Percentiles rank a stretch among this genome's conserved stretches.
Conservation (phyloP, 1,140 invertebrate species). For the Proales similis region DNA sequence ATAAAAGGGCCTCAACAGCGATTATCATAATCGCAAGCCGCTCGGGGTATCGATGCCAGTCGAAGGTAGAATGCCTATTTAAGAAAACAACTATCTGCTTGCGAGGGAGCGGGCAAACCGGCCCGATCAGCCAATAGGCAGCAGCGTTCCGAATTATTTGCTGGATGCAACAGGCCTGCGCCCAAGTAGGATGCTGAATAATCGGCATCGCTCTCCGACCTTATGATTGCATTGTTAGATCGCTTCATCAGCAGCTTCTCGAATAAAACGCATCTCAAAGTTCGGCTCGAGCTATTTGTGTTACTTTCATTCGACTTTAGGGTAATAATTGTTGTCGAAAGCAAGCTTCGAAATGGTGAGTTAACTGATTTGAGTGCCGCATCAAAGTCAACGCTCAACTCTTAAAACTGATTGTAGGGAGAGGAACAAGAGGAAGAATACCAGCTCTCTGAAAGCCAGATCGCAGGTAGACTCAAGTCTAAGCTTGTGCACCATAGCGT, state of each 20-base stretch:
- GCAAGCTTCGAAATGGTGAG: neutral
- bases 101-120: too few species aligned
- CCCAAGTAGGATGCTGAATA: neutral
- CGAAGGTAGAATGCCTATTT: too few species aligned
- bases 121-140: neutral
- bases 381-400: neutral
- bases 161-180: neutral
- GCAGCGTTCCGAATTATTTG: neutral
- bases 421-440: conserved; percentile 18
- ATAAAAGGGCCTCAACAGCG: too few species aligned
- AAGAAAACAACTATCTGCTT: too few species aligned
- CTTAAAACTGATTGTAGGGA: neutral
- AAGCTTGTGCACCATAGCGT: too few species aligned
- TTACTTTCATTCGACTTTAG: neutral
- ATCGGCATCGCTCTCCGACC: too few species aligned
- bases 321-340: neutral
- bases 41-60: too few species aligned
- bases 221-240: conserved; percentile 40
- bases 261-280: neutral
- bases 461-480: too few species aligned
- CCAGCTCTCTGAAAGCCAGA: conserved; percentile 1
- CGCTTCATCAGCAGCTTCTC: conserved; percentile 50
- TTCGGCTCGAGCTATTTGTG: neutral
- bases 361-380: neutral
- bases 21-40: too few species aligned